Base-by-base conservation (phyloP, 1,140 invertebrate species). In the Hylaeus anthracinus region DNA sequence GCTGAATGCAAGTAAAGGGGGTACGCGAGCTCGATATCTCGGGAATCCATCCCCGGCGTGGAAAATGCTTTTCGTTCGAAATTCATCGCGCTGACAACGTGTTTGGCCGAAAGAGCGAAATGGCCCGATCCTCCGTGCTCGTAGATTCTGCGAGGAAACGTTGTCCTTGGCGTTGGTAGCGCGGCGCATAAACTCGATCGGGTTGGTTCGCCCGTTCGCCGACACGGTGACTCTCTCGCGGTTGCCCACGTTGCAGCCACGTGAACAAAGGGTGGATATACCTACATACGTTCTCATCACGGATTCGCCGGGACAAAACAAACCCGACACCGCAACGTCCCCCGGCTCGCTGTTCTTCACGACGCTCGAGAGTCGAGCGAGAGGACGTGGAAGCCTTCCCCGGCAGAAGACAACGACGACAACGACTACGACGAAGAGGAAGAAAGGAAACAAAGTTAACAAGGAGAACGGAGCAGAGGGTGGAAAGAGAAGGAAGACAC, bases 251-350 rank as follows among this genome's bases (percentile, higher is more conserved):
- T 79, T 51, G 82, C 86, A 72, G 82, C 84, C 84, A 83, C 81
- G 82, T 77, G 79, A 88, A 86, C 86, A 86, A 86, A 88, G 82
- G 83, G 82, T 86, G 81, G 84, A 67, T 75, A 80, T 72, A 80
- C 78, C 78, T 80, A 80, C 77, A 65, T 79, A 79, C 78, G 78
- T 80, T 73, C 72, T 81, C 81, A 86, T 84, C 84, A 77, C 81
- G 81, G 81, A 84, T 87, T 87, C 86, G 84, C 81, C 69, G 81
- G 74, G 83, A 85, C 83, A 83, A 86, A 88, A 87, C 83, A 88
- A 87, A 83, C 81, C 63, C 83, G 81, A 82, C 60, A 64, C 69
- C 60, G 69, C 51, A 70, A 48, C 77, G 77, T 65, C 26, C 60
- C 41, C 51, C 41, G 55, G 43, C 5, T 80, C 63, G 82, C 48